A percentile compares a stretch with the other conserved stretches of the same genome.
phyloP scores from a whole-genome alignment of 2,888 invertebrate genomes.

The Stenolophus ochropezus region DNA sequence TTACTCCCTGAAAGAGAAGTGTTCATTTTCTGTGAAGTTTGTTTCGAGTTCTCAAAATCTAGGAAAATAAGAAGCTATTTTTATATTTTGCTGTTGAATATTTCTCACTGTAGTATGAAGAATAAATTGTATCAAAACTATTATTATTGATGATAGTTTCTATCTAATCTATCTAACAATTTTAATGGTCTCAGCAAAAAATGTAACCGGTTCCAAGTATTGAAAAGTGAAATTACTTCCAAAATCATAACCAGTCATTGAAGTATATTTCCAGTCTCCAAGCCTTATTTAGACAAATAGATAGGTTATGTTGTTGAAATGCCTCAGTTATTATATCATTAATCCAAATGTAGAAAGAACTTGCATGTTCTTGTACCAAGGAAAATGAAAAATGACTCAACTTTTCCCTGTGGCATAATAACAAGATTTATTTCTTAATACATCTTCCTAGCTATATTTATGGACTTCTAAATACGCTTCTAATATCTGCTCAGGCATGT shows the following conservation, averaged over 20 bases:
- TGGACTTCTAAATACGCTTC: no score
- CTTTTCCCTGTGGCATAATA: not conserved
- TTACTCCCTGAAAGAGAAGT: no score
- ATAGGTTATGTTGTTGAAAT: not conserved
- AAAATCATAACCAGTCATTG: conserved; percentile 14
- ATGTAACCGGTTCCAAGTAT: not conserved
- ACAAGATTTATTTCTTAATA: not conserved
- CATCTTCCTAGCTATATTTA: no score
- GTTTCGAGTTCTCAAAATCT: no score
- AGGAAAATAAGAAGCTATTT: no score
- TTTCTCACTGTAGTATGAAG: no score
- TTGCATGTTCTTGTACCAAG: not conserved
- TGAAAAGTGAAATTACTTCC: conserved; percentile 32
- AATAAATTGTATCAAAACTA: no score
- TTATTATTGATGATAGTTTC: not conserved
- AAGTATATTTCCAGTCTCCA: not conserved
- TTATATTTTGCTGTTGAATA: no score
- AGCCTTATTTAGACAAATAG: not conserved
- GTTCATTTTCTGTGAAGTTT: no score
- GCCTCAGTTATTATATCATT: not conserved
- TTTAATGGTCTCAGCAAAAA: not conserved
- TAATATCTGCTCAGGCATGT: no score
- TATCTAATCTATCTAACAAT: not conserved
- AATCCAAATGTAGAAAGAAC: not conserved
- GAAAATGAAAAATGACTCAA: not conserved